A percentile compares a stretch with the other conserved stretches of the same genome.
These are phyloP conservation scores for Neodiprion lecontei DNA, from an alignment of 1,140 invertebrate genomes.

Conservation along the genomic window DNA sequence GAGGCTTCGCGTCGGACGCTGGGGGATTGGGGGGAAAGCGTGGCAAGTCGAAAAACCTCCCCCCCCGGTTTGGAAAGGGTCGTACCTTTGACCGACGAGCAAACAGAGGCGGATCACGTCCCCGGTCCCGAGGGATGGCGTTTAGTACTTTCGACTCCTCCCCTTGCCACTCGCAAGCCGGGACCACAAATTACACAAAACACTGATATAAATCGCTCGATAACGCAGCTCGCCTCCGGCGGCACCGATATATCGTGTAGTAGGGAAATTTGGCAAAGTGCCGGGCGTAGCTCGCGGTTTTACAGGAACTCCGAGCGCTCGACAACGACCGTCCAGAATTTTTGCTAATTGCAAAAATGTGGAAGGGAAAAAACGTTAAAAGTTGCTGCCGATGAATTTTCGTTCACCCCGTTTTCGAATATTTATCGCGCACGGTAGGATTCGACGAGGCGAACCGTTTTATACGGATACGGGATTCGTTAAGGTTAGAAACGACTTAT, in stretches of 20 bases:
- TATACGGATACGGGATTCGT: no score
- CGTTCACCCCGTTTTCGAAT: no score
- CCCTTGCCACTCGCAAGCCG: slow-evolving; percentile 14
- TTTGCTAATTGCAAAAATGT: slow-evolving; percentile 51
- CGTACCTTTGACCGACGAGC: neutral
- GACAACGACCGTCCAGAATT: slow-evolving; percentile 30
- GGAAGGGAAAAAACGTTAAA: neutral
- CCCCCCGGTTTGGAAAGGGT: neutral
- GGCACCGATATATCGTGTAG: slow-evolving; percentile 39
- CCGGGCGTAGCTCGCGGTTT: slow-evolving; percentile 27
- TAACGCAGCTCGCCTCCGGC: slow-evolving; percentile 42
- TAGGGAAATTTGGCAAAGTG: slow-evolving; percentile 43
- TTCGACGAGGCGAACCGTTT: no score
- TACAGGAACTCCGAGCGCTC: no score
- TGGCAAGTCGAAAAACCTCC: no score
- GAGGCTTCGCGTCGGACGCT: no score
- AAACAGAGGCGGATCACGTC: neutral
- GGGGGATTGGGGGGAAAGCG: no score
- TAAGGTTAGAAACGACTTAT: no score
- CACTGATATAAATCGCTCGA: slow-evolving; percentile 53
- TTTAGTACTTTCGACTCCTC: neutral
- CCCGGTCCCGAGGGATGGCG: neutral
- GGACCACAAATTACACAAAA: slow-evolving; percentile 50
- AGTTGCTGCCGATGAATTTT: no score
- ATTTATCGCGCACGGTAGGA: no score